These are phyloP conservation scores for Smithornis capensis DNA, from an alignment of 2,113 vertebrate species.

Conservation along the genomic window DNA sequence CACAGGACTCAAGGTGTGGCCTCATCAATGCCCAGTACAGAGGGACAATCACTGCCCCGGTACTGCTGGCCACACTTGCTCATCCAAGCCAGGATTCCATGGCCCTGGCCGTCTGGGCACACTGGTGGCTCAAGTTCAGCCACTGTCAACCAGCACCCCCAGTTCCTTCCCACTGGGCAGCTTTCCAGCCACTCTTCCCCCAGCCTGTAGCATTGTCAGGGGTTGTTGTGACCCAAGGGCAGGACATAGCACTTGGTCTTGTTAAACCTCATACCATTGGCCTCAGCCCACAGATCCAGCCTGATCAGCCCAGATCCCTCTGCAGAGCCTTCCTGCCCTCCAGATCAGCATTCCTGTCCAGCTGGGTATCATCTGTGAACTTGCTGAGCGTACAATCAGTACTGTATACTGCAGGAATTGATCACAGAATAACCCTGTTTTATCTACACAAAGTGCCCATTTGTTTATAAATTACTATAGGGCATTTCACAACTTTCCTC, in stretches of 20 bases:
- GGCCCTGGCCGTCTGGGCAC: not conserved
- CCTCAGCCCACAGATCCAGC: not conserved
- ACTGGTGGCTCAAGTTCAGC: not conserved
- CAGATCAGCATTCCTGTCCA: fast-evolving
- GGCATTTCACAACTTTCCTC: not conserved
- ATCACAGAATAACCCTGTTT: not conserved
- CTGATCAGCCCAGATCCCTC: not conserved
- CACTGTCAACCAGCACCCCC: not conserved
- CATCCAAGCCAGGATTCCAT: not conserved
- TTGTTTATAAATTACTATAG: not conserved
- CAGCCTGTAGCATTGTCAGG: not conserved
- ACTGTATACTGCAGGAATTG: not conserved
- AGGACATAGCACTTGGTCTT: not conserved
- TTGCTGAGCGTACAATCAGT: not conserved
- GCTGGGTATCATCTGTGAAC: not conserved
- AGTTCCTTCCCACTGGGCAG: not conserved
- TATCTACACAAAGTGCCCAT: not conserved
- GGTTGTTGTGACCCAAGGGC: not conserved
- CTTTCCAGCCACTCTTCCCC: not conserved
- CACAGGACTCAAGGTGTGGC: not conserved
- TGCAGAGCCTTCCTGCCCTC: not conserved
- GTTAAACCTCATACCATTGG: not conserved
- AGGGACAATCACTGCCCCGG: not conserved
- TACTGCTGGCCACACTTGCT: not conserved
- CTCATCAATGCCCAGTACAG: not conserved